Percentiles rank a stretch among this genome's conserved stretches.
phyloP scores from a whole-genome alignment of 2,797 vertebrate genomes.

The Aulostomus chinensis region DNA sequence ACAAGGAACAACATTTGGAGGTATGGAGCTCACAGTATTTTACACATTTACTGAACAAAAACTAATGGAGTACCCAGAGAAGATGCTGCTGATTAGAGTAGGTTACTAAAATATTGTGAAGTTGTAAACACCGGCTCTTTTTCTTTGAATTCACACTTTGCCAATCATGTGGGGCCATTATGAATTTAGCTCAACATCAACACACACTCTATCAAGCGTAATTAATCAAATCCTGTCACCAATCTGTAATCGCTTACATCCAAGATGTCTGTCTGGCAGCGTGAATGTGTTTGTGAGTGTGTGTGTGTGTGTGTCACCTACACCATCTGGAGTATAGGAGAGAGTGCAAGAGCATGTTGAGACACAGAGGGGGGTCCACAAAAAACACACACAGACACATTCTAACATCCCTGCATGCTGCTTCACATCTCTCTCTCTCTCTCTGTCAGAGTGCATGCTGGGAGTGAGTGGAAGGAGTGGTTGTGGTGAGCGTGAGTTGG shows the following conservation, averaged over 20 bases:
- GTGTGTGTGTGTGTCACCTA: slow-evolving; percentile 66
- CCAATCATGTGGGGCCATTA: slow-evolving; percentile 44
- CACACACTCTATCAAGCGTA: slow-evolving; percentile 62
- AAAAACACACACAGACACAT: slow-evolving; percentile 59
- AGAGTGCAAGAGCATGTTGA: slow-evolving; percentile 70
- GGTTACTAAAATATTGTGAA: no score
- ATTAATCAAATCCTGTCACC: slow-evolving; percentile 82
- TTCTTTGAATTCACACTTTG: no score
- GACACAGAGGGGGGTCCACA: slow-evolving; percentile 65
- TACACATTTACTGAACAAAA: no score
- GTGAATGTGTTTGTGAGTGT: slow-evolving; percentile 31
- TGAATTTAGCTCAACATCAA: slow-evolving; percentile 57
- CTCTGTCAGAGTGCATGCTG: no score
- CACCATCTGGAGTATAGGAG: slow-evolving; percentile 80
- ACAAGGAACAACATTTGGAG: no score
- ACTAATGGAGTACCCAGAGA: no score
- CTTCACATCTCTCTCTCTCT: no score
- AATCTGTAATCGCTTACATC: slow-evolving; percentile 77
- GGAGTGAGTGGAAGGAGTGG: no score
- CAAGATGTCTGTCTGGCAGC: slow-evolving; percentile 59
- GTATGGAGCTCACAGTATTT: no score
- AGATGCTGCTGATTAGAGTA: no score
- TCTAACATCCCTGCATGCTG: slow-evolving; percentile 45
- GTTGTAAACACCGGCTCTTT: no score
- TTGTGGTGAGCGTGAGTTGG: no score